These are phyloP conservation scores for Stenotaenia linearis DNA, from an alignment of 2,888 invertebrate genomes.

Conservation along the genomic window DNA sequence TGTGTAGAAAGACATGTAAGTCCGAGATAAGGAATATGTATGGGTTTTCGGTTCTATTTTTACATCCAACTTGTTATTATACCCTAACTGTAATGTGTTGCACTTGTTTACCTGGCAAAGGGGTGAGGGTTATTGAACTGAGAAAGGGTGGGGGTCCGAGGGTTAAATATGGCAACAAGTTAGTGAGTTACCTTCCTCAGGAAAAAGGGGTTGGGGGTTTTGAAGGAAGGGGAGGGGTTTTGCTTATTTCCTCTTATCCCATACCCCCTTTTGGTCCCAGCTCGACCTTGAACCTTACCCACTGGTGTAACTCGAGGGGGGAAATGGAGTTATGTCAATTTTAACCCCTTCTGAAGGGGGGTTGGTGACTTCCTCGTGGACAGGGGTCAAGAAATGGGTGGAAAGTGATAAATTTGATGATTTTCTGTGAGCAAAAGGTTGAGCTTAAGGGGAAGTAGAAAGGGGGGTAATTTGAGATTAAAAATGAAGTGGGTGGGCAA, in stretches of 20 bases:
- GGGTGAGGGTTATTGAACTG: background rate
- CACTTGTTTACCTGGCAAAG: background rate
- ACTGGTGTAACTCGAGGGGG: slow-evolving; percentile 13
- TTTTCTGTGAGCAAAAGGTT: slow-evolving; percentile 2
- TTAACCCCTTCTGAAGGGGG: slow-evolving; percentile 2
- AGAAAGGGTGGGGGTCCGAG: background rate
- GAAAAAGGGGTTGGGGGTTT: background rate
- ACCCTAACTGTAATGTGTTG: background rate
- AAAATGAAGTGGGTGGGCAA: slow-evolving; percentile 19
- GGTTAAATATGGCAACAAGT: slow-evolving; percentile 4
- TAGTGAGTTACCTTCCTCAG: background rate
- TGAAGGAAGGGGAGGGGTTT: background rate
- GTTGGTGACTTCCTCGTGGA: background rate
- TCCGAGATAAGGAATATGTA: background rate
- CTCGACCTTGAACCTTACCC: slow-evolving; percentile 12
- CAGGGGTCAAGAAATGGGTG: background rate
- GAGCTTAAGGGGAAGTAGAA: background rate
- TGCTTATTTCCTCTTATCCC: background rate
- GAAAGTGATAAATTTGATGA: slow-evolving; percentile 5
- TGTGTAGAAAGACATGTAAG: background rate
- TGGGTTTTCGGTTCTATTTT: background rate
- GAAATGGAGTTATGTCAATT: slow-evolving; percentile 1
- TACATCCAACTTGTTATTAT: background rate
- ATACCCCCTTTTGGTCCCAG: slow-evolving; percentile 4
- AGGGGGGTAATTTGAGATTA: slow-evolving; percentile 4